These are phyloP conservation scores for Macrobrachium rosenbergii DNA, from an alignment of 1,140 invertebrate genomes.

Conservation along the genomic window DNA sequence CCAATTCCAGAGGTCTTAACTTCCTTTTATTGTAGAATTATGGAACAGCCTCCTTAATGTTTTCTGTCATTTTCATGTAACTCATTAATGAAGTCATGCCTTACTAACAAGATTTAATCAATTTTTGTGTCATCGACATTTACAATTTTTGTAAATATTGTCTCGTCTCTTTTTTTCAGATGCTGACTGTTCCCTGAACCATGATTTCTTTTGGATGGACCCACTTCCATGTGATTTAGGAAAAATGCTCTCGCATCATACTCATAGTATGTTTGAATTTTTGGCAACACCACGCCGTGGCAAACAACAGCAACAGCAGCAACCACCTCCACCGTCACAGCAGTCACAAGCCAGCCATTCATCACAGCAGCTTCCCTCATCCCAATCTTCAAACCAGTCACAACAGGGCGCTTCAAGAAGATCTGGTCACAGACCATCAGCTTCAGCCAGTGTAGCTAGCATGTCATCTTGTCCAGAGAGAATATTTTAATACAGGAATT, in stretches of 20 bases:
- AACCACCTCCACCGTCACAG: conserved; percentile 28
- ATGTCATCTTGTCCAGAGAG: conserved; percentile 66
- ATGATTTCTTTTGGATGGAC: conserved; percentile 98
- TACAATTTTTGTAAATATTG: not conserved
- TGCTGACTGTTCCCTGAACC: conserved; percentile 93
- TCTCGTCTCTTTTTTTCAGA: conserved; percentile 72
- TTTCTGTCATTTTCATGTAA: no score
- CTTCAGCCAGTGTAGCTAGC: conserved; percentile 64
- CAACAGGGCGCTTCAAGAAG: conserved; percentile 44
- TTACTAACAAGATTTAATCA: no score
- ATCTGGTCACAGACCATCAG: conserved; percentile 45
- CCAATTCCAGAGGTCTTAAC: no score
- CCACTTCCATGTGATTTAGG: conserved; percentile 93
- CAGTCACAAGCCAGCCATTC: conserved; percentile 37
- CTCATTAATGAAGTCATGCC: no score
- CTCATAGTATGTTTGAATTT: conserved; percentile 97
- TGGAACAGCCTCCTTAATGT: no score
- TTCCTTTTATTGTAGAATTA: no score
- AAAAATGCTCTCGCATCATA: conserved; percentile 94
- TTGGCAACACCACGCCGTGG: conserved; percentile 78
- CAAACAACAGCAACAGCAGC: conserved; percentile 60
- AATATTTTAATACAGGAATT: conserved; percentile 57
- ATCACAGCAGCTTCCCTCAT: conserved; percentile 35
- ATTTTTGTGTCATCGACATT: no score
- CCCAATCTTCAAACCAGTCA: conserved; percentile 30